Evolutionary conservation across 2,888 invertebrate genomes (phyloP).

Genomic region (Amphipoea oculea): DNA sequence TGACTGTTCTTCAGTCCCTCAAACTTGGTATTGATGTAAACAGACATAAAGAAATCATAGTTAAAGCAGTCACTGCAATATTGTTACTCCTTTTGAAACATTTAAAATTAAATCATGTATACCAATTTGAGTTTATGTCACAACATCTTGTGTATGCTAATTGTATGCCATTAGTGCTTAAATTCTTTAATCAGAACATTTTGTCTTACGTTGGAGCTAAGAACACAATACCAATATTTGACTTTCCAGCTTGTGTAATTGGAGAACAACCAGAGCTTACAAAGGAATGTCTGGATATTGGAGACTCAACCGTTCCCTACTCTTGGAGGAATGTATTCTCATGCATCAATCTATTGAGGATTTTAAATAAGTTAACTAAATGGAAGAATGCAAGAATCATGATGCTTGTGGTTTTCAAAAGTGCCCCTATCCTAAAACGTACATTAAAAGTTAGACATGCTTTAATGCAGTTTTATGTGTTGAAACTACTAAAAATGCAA

Average conservation of each 20-base stretch:
- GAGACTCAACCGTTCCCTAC: conserved; percentile 94
- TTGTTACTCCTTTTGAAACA: conserved; percentile 98
- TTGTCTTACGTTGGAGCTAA: conserved; percentile 98
- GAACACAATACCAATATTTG: conserved; percentile 97
- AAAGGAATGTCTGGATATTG: conserved; percentile 96
- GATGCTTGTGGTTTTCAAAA: conserved; percentile 99
- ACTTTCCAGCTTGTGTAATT: conserved; percentile 98
- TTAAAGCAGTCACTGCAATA: conserved; percentile 98
- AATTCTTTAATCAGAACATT: conserved; percentile 99
- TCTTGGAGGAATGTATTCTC: conserved; percentile 99
- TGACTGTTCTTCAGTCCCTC: conserved; percentile 98
- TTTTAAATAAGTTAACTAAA: conserved; percentile 99
- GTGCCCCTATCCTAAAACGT: conserved; percentile 99
- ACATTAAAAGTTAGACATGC: conserved; percentile 98
- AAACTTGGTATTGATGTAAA: conserved; percentile 99
- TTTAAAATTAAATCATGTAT: conserved; percentile 98
- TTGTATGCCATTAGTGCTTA: conserved; percentile 99
- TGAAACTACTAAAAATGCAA: conserved; percentile 99
- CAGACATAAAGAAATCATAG: conserved; percentile 99
- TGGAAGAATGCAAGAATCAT: conserved; percentile 99
- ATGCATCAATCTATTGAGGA: conserved; percentile 98
- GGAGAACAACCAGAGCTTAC: conserved; percentile 98
- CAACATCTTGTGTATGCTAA: conserved; percentile 99
- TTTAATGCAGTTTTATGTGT: conserved; percentile 99
- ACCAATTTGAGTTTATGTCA: conserved; percentile 99